Evolutionary conservation across 1,140 invertebrate genomes (phyloP).

Genomic region (Drosophila asahinai): DNA sequence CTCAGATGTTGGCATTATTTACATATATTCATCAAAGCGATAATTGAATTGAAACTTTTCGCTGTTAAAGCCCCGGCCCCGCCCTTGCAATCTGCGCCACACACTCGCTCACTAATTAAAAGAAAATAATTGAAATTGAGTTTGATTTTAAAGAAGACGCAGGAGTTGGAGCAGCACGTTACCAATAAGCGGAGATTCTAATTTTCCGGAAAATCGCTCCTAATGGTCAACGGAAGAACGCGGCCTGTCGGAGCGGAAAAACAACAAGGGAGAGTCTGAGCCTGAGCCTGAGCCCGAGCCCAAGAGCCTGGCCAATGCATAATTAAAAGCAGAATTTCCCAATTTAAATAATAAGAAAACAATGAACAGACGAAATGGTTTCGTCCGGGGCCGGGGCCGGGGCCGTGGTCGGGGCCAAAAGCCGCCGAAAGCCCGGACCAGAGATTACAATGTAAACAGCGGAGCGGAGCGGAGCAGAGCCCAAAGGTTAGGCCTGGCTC

Average conservation of each 20-base stretch:
- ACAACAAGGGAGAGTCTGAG: conserved; percentile 21
- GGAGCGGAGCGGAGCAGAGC: conserved; percentile 15
- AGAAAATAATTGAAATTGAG: conserved; percentile 53
- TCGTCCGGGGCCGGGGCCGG: neutral
- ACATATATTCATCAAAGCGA: conserved; percentile 39
- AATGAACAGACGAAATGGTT: conserved; percentile 42
- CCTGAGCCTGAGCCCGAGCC: neutral
- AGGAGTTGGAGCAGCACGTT: neutral
- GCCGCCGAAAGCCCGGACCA: conserved; percentile 10
- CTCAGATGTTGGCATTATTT: conserved; percentile 37
- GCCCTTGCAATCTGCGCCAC: neutral
- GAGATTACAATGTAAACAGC: conserved; percentile 72
- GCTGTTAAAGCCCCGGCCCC: neutral
- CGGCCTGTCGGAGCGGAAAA: neutral
- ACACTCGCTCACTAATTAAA: conserved; percentile 59
- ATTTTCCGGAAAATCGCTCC: conserved; percentile 25
- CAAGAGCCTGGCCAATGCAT: conserved; percentile 56
- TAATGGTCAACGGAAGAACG: conserved; percentile 19
- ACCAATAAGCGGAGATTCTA: conserved; percentile 41
- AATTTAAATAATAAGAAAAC: conserved; percentile 79
- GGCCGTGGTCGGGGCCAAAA: conserved; percentile 1
- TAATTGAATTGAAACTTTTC: conserved; percentile 40
- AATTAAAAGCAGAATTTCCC: conserved; percentile 75
- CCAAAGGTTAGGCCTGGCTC: conserved; percentile 41
- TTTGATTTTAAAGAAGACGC: neutral